Conservation (phyloP, 2,888 invertebrate genomes). For the Ochropleura leucogaster region DNA sequence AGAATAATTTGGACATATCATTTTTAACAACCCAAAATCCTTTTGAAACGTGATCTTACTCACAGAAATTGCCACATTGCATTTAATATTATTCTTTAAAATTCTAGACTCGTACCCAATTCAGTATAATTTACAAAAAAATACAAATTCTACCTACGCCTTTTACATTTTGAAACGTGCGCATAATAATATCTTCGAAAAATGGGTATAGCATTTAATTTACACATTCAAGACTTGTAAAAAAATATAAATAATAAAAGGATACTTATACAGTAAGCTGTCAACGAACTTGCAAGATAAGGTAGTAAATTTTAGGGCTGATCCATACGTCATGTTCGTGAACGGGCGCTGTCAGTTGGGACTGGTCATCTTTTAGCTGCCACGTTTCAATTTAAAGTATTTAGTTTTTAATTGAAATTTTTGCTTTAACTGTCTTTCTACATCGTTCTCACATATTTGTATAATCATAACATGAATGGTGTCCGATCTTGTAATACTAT, state of each 20-base stretch:
- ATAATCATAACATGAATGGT: no score
- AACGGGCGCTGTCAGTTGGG: no score
- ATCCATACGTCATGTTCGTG: no score
- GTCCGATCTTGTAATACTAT: no score
- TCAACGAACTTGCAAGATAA: constrained; percentile 2
- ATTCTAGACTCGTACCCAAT: neutral
- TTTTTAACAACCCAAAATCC: neutral
- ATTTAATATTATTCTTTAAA: neutral
- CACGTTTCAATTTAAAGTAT: no score
- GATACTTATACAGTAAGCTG: neutral
- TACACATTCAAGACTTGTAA: neutral
- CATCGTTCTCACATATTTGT: no score
- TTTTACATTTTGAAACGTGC: constrained; percentile 14
- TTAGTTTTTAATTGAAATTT: no score
- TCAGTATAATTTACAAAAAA: neutral
- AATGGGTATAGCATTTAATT: constrained; percentile 6
- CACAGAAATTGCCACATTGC: neutral
- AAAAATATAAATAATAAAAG: neutral
- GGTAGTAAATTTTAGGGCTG: no score
- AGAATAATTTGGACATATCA: neutral
- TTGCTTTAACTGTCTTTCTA: no score
- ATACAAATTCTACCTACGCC: neutral
- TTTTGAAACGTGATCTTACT: constrained; percentile 6
- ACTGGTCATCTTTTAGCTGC: no score
- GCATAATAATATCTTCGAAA: constrained; percentile 20